These are phyloP conservation scores for Tapirus terrestris DNA, from an alignment of 2,113 vertebrate species.

Conservation along the genomic window DNA sequence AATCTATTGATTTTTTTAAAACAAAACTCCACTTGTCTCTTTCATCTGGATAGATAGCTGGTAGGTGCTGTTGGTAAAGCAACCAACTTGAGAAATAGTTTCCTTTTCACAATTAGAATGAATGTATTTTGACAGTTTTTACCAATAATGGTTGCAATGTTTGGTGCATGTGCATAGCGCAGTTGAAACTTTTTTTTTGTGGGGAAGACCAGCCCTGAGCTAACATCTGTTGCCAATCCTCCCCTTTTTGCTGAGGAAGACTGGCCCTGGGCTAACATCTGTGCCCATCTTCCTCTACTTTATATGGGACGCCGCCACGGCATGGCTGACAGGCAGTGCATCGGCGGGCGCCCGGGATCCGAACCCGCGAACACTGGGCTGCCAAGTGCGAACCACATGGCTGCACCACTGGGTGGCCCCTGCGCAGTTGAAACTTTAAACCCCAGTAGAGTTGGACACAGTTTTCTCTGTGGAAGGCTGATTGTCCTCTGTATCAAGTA, in stretches of 20 bases:
- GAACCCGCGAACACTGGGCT: too few relatives aligned
- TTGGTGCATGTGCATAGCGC: neutral
- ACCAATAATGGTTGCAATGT: neutral
- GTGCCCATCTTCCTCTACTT: too few relatives aligned
- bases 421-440: neutral
- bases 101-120: conserved; percentile 55
- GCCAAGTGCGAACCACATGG: too few relatives aligned
- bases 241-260: too few relatives aligned
- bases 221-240: too few relatives aligned
- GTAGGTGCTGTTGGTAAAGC: conserved; percentile 52
- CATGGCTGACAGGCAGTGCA: too few relatives aligned
- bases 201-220: too few relatives aligned
- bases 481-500: neutral
- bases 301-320: too few relatives aligned
- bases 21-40: conserved; percentile 65
- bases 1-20: conserved; percentile 71
- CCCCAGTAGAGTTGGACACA: neutral
- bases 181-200: neutral
- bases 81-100: conserved; percentile 46
- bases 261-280: too few relatives aligned
- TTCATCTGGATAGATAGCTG: conserved; percentile 67
- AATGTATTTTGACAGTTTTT: conserved; percentile 60
- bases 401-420: too few relatives aligned
- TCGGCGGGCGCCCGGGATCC: too few relatives aligned
- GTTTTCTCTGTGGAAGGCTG: conserved; percentile 20